Evolutionary conservation across 2,113 vertebrate genomes (phyloP).

Genomic region (Chiloscyllium plagiosum): DNA sequence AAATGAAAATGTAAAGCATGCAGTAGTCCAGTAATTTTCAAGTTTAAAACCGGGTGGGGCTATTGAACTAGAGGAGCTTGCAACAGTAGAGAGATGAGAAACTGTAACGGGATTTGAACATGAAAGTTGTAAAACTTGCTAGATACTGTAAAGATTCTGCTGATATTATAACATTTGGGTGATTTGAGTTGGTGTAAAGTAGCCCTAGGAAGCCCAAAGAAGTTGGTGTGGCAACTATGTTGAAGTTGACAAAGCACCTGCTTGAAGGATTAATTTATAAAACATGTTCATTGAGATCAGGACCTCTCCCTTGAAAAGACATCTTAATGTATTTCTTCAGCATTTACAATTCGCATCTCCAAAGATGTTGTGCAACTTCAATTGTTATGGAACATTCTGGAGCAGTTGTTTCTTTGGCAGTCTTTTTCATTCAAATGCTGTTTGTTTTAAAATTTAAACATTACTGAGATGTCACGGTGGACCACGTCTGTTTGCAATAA

Average conservation of each 20-base stretch:
- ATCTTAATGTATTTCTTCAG: background rate
- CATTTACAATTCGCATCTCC: background rate
- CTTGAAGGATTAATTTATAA: background rate
- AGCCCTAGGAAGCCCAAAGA: background rate
- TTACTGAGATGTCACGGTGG: background rate
- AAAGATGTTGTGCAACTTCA: background rate
- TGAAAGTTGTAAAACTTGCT: background rate
- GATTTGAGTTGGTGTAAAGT: background rate
- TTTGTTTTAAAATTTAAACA: no score
- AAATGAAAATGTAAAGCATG: background rate
- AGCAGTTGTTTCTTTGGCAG: background rate
- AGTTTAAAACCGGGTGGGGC: background rate
- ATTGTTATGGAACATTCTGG: background rate
- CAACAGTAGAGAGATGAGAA: background rate
- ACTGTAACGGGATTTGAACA: background rate
- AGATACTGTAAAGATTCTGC: background rate
- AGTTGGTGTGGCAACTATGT: background rate
- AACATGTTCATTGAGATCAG: background rate
- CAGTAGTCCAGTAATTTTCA: background rate
- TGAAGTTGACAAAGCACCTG: background rate
- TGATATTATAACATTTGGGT: background rate
- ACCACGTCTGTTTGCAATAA: no score
- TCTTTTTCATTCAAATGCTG: background rate
- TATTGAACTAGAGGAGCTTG: background rate
- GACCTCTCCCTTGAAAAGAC: background rate